Evolutionary conservation across 2,888 invertebrate species (phyloP).

Genomic region (Notodonta ziczac): DNA sequence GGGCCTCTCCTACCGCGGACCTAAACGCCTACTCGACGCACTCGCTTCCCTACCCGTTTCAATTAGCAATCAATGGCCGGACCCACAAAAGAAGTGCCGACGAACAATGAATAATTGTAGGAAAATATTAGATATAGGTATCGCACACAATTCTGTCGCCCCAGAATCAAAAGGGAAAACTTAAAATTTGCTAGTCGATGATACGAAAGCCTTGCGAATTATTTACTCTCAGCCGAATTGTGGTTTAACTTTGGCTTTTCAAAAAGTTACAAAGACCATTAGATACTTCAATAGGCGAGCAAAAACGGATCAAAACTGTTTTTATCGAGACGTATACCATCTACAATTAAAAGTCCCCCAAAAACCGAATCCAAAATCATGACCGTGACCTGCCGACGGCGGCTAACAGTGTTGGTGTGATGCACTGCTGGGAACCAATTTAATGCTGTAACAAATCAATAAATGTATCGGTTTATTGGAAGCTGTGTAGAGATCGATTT

Average conservation of each 20-base stretch:
- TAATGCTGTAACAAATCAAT: conserved; percentile 84
- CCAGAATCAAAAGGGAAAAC: conserved; percentile 29
- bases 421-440: conserved; percentile 82
- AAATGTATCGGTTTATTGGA: conserved; percentile 84
- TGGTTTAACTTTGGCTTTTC: conserved; percentile 20
- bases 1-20: conserved; percentile 69
- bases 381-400: conserved; percentile 57
- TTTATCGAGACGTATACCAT: conserved; percentile 47
- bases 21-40: conserved; percentile 74
- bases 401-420: conserved; percentile 62
- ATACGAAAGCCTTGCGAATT: not conserved
- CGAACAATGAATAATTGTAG: conserved; percentile 48
- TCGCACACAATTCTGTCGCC: conserved; percentile 29
- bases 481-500: conserved; percentile 81
- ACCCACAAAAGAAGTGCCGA: conserved; percentile 63
- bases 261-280: conserved; percentile 47
- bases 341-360: conserved; percentile 48
- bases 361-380: conserved; percentile 53
- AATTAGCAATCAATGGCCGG: conserved; percentile 77
- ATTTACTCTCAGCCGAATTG: not conserved
- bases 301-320: conserved; percentile 53
- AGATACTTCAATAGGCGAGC: conserved; percentile 45
- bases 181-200: not conserved
- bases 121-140: conserved; percentile 34
- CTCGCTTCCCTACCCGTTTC: conserved; percentile 73